Evolutionary conservation across 1,140 invertebrate genomes (phyloP), one percentile per base, ranked within the genome.

Genomic region (Archivesica marissinica): DNA sequence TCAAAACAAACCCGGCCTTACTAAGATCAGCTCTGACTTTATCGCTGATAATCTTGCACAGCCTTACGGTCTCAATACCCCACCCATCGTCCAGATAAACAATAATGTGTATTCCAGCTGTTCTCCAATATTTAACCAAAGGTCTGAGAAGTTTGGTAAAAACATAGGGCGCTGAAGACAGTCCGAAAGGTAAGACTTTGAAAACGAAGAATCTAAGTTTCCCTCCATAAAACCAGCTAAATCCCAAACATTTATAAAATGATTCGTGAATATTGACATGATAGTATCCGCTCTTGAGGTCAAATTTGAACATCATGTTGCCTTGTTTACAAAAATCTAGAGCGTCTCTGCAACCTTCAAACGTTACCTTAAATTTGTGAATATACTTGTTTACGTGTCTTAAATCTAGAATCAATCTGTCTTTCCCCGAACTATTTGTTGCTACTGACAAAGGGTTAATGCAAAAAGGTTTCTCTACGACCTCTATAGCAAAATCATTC

Each of bases 401-500:
- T 17, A 74, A 28, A 20, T 44, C 70, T 47, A 74, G 33, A 74
- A 74, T 50, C 20, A 74, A 13, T 28, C 44, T 41, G 44, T 4
- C 25, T 30, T 74, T 74, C 2, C 70, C 70, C 15, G 70, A 74
- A 23, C 70, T 74, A 47, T 74, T 50, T 74, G 50, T 20, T n/a
- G 70, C n/a, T 4, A 74, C 41, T 74, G 70, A 47, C 39, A 74
- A 44, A 17, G 70, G 70, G 50, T 74, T 74, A 9, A 74, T 30
- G 2, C 44, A 47, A 74, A 47, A 44, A 0, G 70, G 70, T n/a
- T n/a, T n/a, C n/a, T n/a, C n/a, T n/a, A n/a, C n/a, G n/a, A n/a
- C n/a, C n/a, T n/a, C n/a, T n/a, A n/a, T n/a, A n/a, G n/a, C n/a
- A n/a, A n/a, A n/a, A n/a, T n/a, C n/a, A n/a, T n/a, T n/a, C n/a